phyloP scores from a whole-genome alignment of 2,797 vertebrate species.

The Sciurus vulgaris region DNA sequence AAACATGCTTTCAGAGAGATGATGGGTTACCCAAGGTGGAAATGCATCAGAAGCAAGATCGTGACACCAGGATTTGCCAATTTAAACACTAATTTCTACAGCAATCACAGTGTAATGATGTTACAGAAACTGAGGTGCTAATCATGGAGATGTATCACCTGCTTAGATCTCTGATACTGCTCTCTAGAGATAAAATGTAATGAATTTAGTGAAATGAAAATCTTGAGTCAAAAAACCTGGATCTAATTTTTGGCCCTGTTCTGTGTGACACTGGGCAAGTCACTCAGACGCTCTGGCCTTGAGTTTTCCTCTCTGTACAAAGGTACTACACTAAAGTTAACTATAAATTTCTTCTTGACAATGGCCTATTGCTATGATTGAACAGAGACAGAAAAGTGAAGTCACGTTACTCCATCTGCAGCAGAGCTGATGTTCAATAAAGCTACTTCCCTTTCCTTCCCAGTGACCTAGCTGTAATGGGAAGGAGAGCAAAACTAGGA shows the following conservation, averaged over 20 bases:
- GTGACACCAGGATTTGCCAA: not conserved
- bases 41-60: not conserved
- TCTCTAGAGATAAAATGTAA: not conserved
- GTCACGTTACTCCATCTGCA: no score
- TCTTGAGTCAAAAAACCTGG: not conserved
- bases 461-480: not conserved
- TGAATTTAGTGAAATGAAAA: not conserved
- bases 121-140: not conserved
- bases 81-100: not conserved
- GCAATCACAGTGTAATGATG: not conserved
- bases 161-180: not conserved
- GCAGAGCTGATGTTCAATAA: not conserved
- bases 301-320: not conserved
- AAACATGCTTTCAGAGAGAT: not conserved
- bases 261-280: not conserved
- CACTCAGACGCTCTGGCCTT: not conserved
- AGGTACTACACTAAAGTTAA: not conserved
- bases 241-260: not conserved
- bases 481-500: not conserved
- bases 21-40: not conserved
- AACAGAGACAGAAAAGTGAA: not conserved
- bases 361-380: not conserved
- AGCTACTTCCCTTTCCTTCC: not conserved
- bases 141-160: not conserved
- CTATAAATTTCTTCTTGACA: not conserved